Evolutionary conservation across 2,888 invertebrate species (phyloP).

Genomic region (Drosophila heteroneura): DNA sequence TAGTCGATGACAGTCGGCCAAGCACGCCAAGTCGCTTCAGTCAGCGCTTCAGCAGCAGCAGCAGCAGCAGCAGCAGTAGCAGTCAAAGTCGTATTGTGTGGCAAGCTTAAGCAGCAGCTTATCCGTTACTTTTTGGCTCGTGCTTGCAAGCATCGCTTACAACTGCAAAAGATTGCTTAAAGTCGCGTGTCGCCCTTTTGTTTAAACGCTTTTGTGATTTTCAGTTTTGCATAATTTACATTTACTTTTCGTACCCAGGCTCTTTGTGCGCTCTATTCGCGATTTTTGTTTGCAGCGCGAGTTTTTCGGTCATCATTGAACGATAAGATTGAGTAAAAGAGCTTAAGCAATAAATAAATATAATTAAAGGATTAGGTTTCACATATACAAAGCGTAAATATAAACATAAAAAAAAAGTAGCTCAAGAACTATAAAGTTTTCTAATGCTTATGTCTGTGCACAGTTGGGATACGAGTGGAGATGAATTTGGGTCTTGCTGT

Average conservation of each 20-base stretch:
- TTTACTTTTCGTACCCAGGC: constrained; percentile 12
- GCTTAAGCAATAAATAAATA: constrained; percentile 20
- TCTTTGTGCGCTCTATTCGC: constrained; percentile 23
- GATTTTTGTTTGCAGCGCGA: constrained; percentile 14
- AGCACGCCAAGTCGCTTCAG: constrained; percentile 74
- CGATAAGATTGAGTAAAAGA: constrained; percentile 26
- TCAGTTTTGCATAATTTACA: constrained; percentile 24
- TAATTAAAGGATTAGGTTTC: constrained; percentile 20
- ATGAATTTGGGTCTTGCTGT: not conserved
- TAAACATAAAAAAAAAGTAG: constrained; percentile 17
- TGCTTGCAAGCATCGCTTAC: constrained; percentile 26
- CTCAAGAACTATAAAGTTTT: not conserved
- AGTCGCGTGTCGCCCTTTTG: constrained; percentile 24
- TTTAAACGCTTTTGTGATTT: constrained; percentile 23
- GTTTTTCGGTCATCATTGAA: constrained; percentile 7
- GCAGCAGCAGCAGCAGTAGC: constrained; percentile 20
- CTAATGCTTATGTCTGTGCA: constrained; percentile 39
- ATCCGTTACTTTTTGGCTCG: constrained; percentile 45
- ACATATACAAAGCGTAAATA: constrained; percentile 49
- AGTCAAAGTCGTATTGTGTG: constrained; percentile 33
- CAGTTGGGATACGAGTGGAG: constrained; percentile 37
- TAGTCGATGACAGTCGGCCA: constrained; percentile 85
- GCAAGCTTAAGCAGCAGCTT: constrained; percentile 48
- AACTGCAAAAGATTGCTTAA: constrained; percentile 25
- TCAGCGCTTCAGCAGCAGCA: constrained; percentile 42